Evolutionary conservation across 1,140 invertebrate species (phyloP), one percentile per base, ranked within the genome.

Genomic region (Philaenus spumarius): DNA sequence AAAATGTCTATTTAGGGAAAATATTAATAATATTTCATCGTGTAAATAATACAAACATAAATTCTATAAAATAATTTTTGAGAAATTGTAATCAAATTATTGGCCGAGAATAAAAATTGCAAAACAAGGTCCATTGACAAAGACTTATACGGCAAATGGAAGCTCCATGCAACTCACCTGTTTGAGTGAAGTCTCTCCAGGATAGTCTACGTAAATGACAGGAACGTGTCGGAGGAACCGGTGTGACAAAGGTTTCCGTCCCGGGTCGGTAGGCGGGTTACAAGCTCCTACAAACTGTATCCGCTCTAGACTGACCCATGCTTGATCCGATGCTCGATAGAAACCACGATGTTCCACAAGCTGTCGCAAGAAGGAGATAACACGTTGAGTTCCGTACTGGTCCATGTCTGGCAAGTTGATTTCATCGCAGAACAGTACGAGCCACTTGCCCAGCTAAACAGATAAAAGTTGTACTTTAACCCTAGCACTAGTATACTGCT

Each of bases 241-340:
- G 75, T 98, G 93, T 45, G 94, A 95, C 0, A 99, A 79, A 14
- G 97, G 96, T 74, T 99, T 98, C 62, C 97, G 83, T 2, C 97
- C 97, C 0, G 97, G 97, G 82, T 99, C 97, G 20, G 97, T 99
- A 0, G 97, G 97, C 35, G 97, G 97, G 81, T 99, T 99, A 77
- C 97, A 99, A 53, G 97, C 97, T 19, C 97, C 97, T 24, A 99
- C 97, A 77, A 99, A 99, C 73, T 99, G 97, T 64, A 99, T 98
- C 48, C 97, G 81, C 73, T 99, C 97, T 64, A 99, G 76, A 46
- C 88, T 86, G 0, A 99, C 95, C 94, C 95, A 98, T 0, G 90
- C 86, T 76, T 99, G 95, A 73, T 99, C 96, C 20, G 85, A 87
- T 3, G 93, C 88, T 50, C 95, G 78, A 70, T 89, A 98, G 74